Base-by-base conservation (phyloP, 1,140 invertebrate genomes). In the Cryptotermes secundus region DNA sequence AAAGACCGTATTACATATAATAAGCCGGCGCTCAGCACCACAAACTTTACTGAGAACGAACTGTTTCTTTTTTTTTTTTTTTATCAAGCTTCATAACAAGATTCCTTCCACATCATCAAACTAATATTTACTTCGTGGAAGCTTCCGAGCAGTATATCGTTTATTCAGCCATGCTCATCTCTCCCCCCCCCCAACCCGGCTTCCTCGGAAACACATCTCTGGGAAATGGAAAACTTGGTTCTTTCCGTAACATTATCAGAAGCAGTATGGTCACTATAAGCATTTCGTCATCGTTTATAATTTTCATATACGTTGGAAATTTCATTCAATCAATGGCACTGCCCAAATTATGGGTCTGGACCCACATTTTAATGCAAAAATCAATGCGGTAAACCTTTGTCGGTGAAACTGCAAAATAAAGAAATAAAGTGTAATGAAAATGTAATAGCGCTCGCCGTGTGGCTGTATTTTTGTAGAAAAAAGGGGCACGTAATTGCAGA, bases 401-500 rank as follows among this genome's bases (percentile, higher is more conserved):
- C 59, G 59, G 59, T 16, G n/a, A 16, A 72, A 72, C 0, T n/a
- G n/a, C 59, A 72, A 4, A 31, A 72, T 26, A 72, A 72, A 72
- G 59, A 26, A 72, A 72, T 72, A 72, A 72, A 72, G n/a, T 72
- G n/a, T 72, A 72, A 72, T 72, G 59, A 31, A 72, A 72, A 3
- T 31, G 59, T 31, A 72, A 72, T 72, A 72, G 26, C 26, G 7
- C 7, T n/a, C 14, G 59, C 26, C 26, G 59, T 72, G 3, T 26
- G 59, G 4, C 6, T 2, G 19, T n/a, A 31, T 72, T n/a, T 72
- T 72, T 72, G 26, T 31, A 31, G 10, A n/a, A 12, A 31, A 9
- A 16, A 72, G 31, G 24, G 26, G n/a, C 26, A 72, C 59, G 59
- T 72, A 72, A 72, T 72, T 72, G 31, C 59, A 72, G 59, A 72